These are phyloP conservation scores for Eupristina koningsbergeri DNA, from an alignment of 1,140 invertebrate species.

Conservation along the genomic window DNA sequence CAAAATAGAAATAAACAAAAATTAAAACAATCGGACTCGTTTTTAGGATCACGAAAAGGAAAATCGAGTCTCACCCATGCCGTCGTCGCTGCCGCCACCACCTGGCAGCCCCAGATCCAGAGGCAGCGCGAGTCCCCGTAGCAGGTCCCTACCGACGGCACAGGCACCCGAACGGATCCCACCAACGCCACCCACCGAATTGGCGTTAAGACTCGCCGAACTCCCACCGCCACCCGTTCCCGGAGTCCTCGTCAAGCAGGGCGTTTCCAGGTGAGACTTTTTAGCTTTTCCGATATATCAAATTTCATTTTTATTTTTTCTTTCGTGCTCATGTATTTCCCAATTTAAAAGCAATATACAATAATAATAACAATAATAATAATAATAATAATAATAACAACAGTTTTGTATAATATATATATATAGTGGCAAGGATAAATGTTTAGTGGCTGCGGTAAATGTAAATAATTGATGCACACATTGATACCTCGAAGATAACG, in stretches of 20 bases:
- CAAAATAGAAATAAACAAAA: too few relatives aligned
- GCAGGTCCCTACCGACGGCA: constrained; percentile 61
- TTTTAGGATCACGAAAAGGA: constrained; percentile 61
- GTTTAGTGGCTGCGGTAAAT: too few relatives aligned
- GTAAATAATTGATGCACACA: too few relatives aligned
- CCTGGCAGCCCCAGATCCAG: constrained; percentile 67
- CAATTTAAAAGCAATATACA: too few relatives aligned
- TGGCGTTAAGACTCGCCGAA: constrained; percentile 78
- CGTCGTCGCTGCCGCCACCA: constrained; percentile 65
- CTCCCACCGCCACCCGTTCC: constrained; percentile 76
- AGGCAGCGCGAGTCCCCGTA: constrained; percentile 67
- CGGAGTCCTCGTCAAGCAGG: constrained; percentile 84
- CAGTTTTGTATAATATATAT: too few relatives aligned
- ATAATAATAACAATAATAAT: too few relatives aligned
- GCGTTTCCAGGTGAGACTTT: constrained; percentile 64
- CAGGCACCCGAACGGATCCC: constrained; percentile 52
- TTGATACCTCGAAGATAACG: too few relatives aligned
- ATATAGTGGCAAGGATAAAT: too few relatives aligned
- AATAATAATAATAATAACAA: too few relatives aligned
- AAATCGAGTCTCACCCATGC: constrained; percentile 68
- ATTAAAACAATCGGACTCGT: neutral
- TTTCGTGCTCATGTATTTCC: too few relatives aligned
- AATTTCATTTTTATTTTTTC: too few relatives aligned
- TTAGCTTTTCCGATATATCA: too few relatives aligned
- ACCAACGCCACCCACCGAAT: constrained; percentile 72